Conservation (phyloP, 2,888 invertebrate species). For the Ormyrus labotus region DNA sequence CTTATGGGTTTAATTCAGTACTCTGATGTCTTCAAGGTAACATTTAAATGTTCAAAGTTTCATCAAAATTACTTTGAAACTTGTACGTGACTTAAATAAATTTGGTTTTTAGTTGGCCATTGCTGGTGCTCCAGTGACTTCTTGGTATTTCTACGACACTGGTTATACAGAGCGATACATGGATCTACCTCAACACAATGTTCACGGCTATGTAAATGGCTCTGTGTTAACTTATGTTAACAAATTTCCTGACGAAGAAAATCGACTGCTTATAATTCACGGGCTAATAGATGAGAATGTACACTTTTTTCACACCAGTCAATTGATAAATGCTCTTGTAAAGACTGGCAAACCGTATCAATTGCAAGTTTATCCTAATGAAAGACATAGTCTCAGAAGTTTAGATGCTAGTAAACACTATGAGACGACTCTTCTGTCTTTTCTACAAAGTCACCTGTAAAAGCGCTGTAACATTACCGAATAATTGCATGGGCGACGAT, state of each 20-base stretch:
- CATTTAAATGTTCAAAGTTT: constrained; percentile 25
- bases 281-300: constrained; percentile 99
- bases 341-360: constrained; percentile 97
- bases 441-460: constrained; percentile 88
- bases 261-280: constrained; percentile 94
- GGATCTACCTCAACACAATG: constrained; percentile 88
- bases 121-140: constrained; percentile 98
- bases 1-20: constrained; percentile 95
- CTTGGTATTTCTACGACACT: constrained; percentile 98
- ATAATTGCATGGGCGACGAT: constrained; percentile 35
- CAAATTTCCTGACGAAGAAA: constrained; percentile 94
- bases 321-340: constrained; percentile 91
- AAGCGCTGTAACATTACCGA: constrained; percentile 53
- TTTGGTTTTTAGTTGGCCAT: constrained; percentile 82
- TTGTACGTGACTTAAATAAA: not conserved
- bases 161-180: constrained; percentile 99
- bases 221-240: constrained; percentile 90
- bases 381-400: constrained; percentile 95
- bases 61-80: not conserved
- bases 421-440: constrained; percentile 94
- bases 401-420: constrained; percentile 97
- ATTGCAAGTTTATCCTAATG: constrained; percentile 96
- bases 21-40: constrained; percentile 93
- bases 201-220: constrained; percentile 88
- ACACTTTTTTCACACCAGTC: constrained; percentile 97